Conservation (phyloP, 2,888 invertebrate genomes). For the Platycheirus rosarum region DNA sequence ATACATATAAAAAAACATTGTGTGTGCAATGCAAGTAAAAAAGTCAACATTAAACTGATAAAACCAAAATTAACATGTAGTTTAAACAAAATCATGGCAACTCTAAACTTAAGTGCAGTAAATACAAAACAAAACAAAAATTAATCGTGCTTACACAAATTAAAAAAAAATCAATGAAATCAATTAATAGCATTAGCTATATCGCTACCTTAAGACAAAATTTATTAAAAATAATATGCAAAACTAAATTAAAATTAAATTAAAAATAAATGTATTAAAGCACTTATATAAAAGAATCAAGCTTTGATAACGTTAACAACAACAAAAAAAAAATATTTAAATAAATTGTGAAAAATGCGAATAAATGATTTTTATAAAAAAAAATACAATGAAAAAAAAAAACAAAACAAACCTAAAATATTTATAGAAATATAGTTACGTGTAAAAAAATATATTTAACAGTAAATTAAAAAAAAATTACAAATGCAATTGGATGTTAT, state of each 20-base stretch:
- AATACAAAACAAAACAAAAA: conserved; percentile 39
- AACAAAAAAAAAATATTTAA: conserved; percentile 54
- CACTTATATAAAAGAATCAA: conserved; percentile 66
- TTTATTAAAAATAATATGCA: conserved; percentile 71
- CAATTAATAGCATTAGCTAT: conserved; percentile 75
- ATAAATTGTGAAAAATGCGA: conserved; percentile 65
- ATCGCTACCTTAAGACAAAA: conserved; percentile 74
- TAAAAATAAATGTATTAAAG: conserved; percentile 62
- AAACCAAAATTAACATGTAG: conserved; percentile 43
- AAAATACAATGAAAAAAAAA: conserved; percentile 75
- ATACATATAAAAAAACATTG: conserved; percentile 1
- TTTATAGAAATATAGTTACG: conserved; percentile 73
- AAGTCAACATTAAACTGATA: conserved; percentile 60
- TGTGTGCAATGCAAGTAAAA: conserved; percentile 45
- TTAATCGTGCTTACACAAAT: conserved; percentile 67
- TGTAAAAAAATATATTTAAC: conserved; percentile 70
- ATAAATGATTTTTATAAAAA: conserved; percentile 71
- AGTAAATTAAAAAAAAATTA: conserved; percentile 50
- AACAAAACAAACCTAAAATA: conserved; percentile 75
- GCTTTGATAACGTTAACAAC: conserved; percentile 63
- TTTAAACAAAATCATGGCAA: conserved; percentile 49
- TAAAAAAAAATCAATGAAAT: conserved; percentile 61
- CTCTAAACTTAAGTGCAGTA: conserved; percentile 66
- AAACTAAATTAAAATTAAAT: conserved; percentile 56
- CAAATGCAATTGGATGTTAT: conserved; percentile 75